Evolutionary conservation across 2,113 vertebrate genomes (phyloP).

Genomic region (Columba livia): DNA sequence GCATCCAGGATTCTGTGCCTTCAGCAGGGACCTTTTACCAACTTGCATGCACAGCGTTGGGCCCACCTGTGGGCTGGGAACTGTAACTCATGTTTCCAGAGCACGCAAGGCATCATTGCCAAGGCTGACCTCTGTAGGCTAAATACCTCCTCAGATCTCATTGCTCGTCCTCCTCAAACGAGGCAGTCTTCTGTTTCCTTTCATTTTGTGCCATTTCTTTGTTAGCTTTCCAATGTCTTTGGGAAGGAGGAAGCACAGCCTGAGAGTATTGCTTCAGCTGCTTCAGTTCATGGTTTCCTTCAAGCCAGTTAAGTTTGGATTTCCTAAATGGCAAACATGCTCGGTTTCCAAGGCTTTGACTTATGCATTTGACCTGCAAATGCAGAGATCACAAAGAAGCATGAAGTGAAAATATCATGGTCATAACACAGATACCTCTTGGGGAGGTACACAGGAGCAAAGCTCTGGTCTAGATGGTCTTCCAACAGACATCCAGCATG

Average conservation of each 20-base stretch:
- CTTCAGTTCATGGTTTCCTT: background rate
- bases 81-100: background rate
- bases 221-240: background rate
- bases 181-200: background rate
- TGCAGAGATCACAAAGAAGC: background rate
- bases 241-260: background rate
- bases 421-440: background rate
- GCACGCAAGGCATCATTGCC: accelerated
- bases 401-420: background rate
- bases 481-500: background rate
- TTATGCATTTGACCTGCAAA: background rate
- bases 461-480: background rate
- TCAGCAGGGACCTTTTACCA: background rate
- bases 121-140: accelerated
- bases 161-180: accelerated
- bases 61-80: background rate
- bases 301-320: background rate
- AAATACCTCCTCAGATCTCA: background rate
- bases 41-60: accelerated
- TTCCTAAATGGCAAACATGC: background rate
- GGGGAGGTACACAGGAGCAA: background rate
- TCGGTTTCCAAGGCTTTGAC: background rate
- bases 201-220: background rate
- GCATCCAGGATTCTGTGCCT: background rate
- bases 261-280: background rate